Percentiles rank a stretch among this genome's conserved stretches.
Conservation (phyloP, 2,888 invertebrate species). For the Melanostoma mellinum region DNA sequence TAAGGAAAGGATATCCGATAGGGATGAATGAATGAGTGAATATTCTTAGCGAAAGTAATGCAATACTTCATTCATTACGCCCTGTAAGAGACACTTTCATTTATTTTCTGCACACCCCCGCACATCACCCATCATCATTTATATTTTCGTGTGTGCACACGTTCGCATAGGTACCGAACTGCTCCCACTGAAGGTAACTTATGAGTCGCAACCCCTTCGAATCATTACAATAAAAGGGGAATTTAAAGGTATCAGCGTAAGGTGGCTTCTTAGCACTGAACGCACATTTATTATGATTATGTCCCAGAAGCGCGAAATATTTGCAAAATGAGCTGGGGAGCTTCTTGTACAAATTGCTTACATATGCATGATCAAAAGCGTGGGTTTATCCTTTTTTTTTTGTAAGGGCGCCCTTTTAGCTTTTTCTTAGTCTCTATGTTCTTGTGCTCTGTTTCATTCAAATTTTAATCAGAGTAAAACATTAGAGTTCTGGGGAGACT, state of each 20-base stretch:
- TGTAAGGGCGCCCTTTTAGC: conserved; percentile 15
- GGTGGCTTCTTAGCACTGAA: conserved; percentile 55
- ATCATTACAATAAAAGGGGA: neutral
- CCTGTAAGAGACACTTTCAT: conserved; percentile 61
- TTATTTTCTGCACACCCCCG: conserved; percentile 22
- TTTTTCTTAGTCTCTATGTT: neutral
- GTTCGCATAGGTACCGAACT: neutral
- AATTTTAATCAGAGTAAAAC: conserved; percentile 70
- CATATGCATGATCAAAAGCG: conserved; percentile 9
- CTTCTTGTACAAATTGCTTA: conserved; percentile 25
- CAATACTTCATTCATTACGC: conserved; percentile 70
- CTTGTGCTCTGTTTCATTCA: conserved; percentile 49
- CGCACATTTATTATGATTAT: conserved; percentile 62
- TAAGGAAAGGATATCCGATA: conserved; percentile 38
- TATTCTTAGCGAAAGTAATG: conserved; percentile 66
- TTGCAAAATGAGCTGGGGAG: conserved; percentile 26
- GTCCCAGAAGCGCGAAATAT: conserved; percentile 11
- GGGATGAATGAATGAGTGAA: conserved; percentile 49
- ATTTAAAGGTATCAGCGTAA: conserved; percentile 20
- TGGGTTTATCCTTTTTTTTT: conserved; percentile 6
- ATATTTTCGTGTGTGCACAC: neutral
- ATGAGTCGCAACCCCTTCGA: conserved; percentile 61
- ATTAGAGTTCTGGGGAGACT: conserved; percentile 44
- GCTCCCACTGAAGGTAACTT: conserved; percentile 33
- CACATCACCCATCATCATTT: conserved; percentile 1